Percentiles rank a stretch among this genome's conserved stretches.
These are phyloP conservation scores for Corythornis vintsioides DNA, from an alignment of 2,113 vertebrate species.

Conservation along the genomic window DNA sequence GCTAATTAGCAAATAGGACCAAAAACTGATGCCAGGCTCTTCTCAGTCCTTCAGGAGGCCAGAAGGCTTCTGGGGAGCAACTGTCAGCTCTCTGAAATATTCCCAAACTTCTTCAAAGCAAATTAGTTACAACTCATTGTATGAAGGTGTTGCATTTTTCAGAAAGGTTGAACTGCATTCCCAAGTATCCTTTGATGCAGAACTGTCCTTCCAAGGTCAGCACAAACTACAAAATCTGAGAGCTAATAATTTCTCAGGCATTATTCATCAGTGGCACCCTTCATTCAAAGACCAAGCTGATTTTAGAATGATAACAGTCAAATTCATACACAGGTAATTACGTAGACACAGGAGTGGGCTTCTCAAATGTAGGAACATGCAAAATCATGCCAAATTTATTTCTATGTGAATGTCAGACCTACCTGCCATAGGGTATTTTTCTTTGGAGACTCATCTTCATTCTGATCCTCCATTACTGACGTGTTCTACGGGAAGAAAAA, in stretches of 20 bases:
- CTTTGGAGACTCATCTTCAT: constrained; percentile 97
- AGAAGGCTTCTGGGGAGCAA: background rate
- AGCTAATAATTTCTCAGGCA: background rate
- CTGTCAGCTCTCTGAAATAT: background rate
- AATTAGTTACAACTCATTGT: background rate
- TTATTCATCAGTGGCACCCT: background rate
- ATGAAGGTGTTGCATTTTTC: background rate
- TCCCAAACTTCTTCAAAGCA: background rate
- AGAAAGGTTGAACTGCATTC: background rate
- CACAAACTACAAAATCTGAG: background rate
- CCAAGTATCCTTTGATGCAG: background rate
- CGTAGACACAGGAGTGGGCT: background rate
- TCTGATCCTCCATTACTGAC: constrained; percentile 96
- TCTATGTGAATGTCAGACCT: background rate
- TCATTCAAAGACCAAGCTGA: background rate
- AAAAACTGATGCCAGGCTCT: background rate
- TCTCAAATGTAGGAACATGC: background rate
- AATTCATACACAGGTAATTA: background rate
- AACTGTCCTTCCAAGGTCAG: background rate
- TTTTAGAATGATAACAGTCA: constrained; percentile 8
- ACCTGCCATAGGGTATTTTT: constrained; percentile 97
- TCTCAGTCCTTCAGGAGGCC: background rate
- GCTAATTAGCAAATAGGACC: background rate
- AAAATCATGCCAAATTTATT: background rate
- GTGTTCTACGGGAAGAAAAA: constrained; percentile 81